Conservation (phyloP, 2,888 invertebrate species). For the Caenorhabditis sp. region DNA sequence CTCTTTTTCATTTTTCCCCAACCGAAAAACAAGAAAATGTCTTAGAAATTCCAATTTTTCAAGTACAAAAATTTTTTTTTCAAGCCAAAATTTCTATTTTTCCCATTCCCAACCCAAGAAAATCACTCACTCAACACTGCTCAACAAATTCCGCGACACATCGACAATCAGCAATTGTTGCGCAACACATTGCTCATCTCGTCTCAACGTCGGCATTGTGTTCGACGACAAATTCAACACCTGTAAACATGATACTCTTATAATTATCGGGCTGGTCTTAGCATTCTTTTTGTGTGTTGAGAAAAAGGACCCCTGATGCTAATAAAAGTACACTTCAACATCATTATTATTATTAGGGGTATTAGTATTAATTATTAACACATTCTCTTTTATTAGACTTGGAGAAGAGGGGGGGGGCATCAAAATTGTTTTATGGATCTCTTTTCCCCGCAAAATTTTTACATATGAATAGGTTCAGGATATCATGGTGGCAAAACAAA, state of each 20-base stretch:
- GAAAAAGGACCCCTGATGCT: too few relatives aligned
- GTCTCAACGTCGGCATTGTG: slow-evolving; percentile 35
- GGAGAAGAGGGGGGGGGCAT: too few relatives aligned
- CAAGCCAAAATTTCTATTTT: too few relatives aligned
- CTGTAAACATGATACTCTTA: slow-evolving; percentile 31
- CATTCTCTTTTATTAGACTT: background rate
- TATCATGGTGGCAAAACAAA: background rate
- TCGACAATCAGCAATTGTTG: slow-evolving; percentile 64
- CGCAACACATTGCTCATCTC: slow-evolving; percentile 50
- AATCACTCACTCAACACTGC: slow-evolving; percentile 38
- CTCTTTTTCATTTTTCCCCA: too few relatives aligned
- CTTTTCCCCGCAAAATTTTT: background rate
- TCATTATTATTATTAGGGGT: too few relatives aligned
- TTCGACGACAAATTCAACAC: slow-evolving; percentile 63
- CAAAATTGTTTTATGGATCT: background rate
- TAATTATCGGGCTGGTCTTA: background rate
- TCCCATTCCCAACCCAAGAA: too few relatives aligned
- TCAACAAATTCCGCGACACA: slow-evolving; percentile 57
- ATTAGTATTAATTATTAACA: background rate
- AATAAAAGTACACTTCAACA: too few relatives aligned
- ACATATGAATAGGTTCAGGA: background rate
- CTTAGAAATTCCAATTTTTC: too few relatives aligned
- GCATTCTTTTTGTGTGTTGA: background rate
- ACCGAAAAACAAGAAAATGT: too few relatives aligned
- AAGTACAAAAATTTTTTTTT: background rate